phyloP scores from a whole-genome alignment of 2,113 vertebrate species.

The Stomatorhinus ivindoensis region DNA sequence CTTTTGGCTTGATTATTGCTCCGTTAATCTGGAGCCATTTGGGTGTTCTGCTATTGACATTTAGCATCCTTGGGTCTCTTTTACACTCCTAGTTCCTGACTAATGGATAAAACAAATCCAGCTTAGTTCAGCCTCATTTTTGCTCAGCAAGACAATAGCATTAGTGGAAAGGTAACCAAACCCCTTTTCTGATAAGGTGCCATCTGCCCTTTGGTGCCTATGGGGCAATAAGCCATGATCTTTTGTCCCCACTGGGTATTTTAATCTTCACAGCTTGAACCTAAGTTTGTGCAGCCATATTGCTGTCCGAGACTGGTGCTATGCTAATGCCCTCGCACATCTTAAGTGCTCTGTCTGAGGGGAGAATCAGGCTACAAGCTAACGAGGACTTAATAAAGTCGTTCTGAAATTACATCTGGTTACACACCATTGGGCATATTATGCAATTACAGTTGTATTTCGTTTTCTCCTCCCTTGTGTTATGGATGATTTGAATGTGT shows the following conservation, averaged over 20 bases:
- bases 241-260: conserved; percentile 6
- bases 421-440: conserved; percentile 13
- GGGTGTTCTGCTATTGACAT: not conserved
- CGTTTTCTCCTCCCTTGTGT: not conserved
- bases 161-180: not conserved
- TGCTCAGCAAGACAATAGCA: not conserved
- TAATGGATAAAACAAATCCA: not conserved
- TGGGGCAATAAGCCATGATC: conserved; percentile 19
- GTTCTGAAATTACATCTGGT: conserved; percentile 22
- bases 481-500: not conserved
- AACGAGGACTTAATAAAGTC: conserved; percentile 11
- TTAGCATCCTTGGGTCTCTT: not conserved
- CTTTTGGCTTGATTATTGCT: not conserved
- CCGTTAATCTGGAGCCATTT: not conserved
- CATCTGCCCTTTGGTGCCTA: conserved; percentile 31
- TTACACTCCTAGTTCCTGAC: not conserved
- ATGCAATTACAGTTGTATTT: conserved; percentile 16
- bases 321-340: not conserved
- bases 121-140: not conserved
- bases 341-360: conserved; percentile 1
- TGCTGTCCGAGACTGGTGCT: not conserved
- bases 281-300: not conserved
- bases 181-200: conserved; percentile 9
- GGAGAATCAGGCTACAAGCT: conserved; percentile 14
- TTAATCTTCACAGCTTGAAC: not conserved